Conservation (phyloP, 2,113 vertebrate species). For the Prochilodus magdalenae region DNA sequence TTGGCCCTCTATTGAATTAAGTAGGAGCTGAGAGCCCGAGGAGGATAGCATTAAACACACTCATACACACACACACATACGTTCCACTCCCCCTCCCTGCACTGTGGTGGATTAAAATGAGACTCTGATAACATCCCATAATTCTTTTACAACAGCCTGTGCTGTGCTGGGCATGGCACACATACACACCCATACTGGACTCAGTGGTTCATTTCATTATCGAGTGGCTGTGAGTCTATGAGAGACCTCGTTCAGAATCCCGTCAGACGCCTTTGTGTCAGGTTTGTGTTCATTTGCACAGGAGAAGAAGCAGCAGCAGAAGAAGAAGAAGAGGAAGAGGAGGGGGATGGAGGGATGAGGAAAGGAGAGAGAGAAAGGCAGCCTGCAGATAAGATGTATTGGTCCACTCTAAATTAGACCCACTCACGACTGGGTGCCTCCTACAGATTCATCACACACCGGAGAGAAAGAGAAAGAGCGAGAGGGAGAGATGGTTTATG, state of each 20-base stretch:
- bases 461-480: neutral
- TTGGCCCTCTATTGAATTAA: constrained; percentile 75
- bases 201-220: constrained; percentile 52
- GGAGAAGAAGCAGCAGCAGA: constrained; percentile 30
- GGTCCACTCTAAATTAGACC: constrained; percentile 47
- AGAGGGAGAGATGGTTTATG: neutral
- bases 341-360: constrained; percentile 28
- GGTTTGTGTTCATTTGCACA: constrained; percentile 41
- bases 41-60: constrained; percentile 52
- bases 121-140: constrained; percentile 63
- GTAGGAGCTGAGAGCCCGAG: constrained; percentile 63
- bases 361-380: constrained; percentile 28
- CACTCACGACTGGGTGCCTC: constrained; percentile 35
- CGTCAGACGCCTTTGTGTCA: constrained; percentile 36
- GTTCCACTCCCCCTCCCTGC: constrained; percentile 52
- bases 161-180: neutral
- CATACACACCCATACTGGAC: constrained; percentile 11
- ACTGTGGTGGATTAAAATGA: constrained; percentile 55
- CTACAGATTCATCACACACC: constrained; percentile 43
- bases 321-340: constrained; percentile 7
- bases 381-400: constrained; percentile 54
- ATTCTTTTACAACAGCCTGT: constrained; percentile 32
- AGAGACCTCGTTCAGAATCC: constrained; percentile 37
- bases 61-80: constrained; percentile 39
- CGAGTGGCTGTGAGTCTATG: constrained; percentile 35